A percentile compares a stretch with the other conserved stretches of the same genome.
Evolutionary conservation across 2,888 invertebrate genomes (phyloP).

Genomic region (Sclerodermus sp.): DNA sequence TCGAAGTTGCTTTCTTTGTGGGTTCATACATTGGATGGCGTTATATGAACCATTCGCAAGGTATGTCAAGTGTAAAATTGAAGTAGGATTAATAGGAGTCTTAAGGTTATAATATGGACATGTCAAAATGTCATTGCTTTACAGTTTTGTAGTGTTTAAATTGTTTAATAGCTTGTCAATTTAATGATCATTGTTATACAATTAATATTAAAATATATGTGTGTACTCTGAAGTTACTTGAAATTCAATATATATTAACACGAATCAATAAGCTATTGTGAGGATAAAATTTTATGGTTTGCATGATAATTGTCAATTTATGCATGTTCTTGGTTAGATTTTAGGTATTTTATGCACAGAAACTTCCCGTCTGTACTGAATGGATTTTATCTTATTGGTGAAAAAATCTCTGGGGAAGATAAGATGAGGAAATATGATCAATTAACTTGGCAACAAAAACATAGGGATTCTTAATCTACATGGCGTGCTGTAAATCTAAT

Average conservation of each 20-base stretch:
- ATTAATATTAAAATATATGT: neutral
- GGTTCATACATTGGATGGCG: constrained; percentile 68
- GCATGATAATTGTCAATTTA: too few relatives aligned
- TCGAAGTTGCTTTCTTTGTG: constrained; percentile 65
- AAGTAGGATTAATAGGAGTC: too few relatives aligned
- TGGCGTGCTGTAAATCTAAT: constrained; percentile 46
- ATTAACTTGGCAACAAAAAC: constrained; percentile 64
- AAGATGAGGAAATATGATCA: constrained; percentile 58
- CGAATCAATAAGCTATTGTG: neutral
- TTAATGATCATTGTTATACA: neutral
- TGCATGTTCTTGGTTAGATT: constrained; percentile 67
- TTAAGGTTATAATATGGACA: neutral
- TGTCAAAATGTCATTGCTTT: neutral
- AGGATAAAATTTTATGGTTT: too few relatives aligned
- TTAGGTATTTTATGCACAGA: constrained; percentile 68
- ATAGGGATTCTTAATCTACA: constrained; percentile 60
- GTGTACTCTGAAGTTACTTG: constrained; percentile 27
- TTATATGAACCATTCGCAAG: constrained; percentile 71
- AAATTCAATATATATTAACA: neutral
- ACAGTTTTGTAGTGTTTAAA: neutral
- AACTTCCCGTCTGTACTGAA: constrained; percentile 70
- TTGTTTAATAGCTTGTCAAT: too few relatives aligned
- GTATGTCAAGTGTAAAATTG: constrained; percentile 58
- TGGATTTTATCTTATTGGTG: constrained; percentile 71
- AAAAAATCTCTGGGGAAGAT: constrained; percentile 59